Conservation (phyloP, 2,888 invertebrate genomes). For the Malthinus flaveolus region DNA sequence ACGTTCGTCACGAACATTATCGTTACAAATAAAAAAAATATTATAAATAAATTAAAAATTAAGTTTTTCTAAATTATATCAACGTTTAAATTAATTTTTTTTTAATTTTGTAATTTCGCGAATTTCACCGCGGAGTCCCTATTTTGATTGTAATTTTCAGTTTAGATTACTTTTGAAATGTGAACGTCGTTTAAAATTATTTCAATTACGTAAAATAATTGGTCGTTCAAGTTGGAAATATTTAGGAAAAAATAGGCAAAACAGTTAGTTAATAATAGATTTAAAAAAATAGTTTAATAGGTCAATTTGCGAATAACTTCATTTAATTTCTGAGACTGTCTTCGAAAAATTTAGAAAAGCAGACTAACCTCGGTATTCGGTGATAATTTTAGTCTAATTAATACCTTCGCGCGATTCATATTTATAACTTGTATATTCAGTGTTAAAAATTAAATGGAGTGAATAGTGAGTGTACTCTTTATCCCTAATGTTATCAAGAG, state of each 20-base stretch:
- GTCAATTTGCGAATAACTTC: slow-evolving; percentile 4
- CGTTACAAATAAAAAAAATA: not conserved
- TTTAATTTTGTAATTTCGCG: too few relatives aligned
- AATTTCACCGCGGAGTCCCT: too few relatives aligned
- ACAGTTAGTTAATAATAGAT: not conserved
- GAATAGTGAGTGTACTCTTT: slow-evolving; percentile 33
- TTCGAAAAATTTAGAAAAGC: slow-evolving; percentile 2
- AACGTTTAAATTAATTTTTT: too few relatives aligned
- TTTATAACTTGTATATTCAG: slow-evolving; percentile 34
- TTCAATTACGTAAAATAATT: not conserved
- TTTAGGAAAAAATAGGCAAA: not conserved
- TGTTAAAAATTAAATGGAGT: slow-evolving; percentile 39
- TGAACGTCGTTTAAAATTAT: not conserved
- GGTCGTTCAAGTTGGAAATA: not conserved
- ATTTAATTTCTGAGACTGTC: not conserved
- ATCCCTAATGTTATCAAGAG: slow-evolving; percentile 42
- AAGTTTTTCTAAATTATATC: not conserved
- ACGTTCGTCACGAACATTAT: slow-evolving; percentile 1
- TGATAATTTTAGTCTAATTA: slow-evolving; percentile 27
- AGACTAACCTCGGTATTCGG: slow-evolving; percentile 11
- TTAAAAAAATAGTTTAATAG: slow-evolving; percentile 1
- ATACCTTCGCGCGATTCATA: slow-evolving; percentile 38
- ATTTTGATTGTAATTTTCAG: too few relatives aligned
- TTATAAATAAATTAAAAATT: not conserved
- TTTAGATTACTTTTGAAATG: too few relatives aligned